Base-by-base conservation (phyloP, 2,888 invertebrate species). In the Prosopocoilus inquinatus region DNA sequence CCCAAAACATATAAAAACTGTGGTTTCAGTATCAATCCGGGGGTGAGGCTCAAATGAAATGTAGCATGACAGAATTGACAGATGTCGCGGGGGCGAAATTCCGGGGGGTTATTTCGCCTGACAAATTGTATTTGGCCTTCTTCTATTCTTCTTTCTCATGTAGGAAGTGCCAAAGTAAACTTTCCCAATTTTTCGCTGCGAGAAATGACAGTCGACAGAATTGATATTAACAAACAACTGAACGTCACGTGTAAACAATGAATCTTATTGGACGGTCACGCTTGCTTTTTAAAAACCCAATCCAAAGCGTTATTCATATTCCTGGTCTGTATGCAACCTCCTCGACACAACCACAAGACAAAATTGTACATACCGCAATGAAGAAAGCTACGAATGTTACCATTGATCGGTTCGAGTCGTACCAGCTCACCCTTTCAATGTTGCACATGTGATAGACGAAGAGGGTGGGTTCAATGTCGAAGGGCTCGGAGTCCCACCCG, bases 371-470 rank as follows among this genome's bases (percentile, higher is more conserved):
- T 66, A 75, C 70, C 7, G 69, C 66, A 53, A 76, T 69, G 13
- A 72, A 59, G 28, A 76, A 61, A 15, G 68, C 64, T 11, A 74
- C 72, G 16, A 72, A 66, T 62, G 69, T 68, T 36, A 77, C 64
- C 63, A 67, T 70, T 11, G 63, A 63, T 32, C 67, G 65, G 59
- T 74, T 73, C 2, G 70, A 66, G 9, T 66, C 66, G 43, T 70
- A 70, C 76, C 76, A 77, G 20, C 71, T 69, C 5, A 68, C 69
- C 2, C 70, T 60, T 63, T 74, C 70, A 11, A 78, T 72, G 57
- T 79, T 79, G 59, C 79, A 79, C 73, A 79, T 77, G 62, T 79
- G 78, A 47, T 75, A 76, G 2, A 70, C 64, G 15, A 72, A 70
- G 28, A 77, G 64, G 15, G 70, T 70, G 1, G 77, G 75, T 13